phyloP scores from a whole-genome alignment of 2,888 invertebrate species.

The Andricus curvator region DNA sequence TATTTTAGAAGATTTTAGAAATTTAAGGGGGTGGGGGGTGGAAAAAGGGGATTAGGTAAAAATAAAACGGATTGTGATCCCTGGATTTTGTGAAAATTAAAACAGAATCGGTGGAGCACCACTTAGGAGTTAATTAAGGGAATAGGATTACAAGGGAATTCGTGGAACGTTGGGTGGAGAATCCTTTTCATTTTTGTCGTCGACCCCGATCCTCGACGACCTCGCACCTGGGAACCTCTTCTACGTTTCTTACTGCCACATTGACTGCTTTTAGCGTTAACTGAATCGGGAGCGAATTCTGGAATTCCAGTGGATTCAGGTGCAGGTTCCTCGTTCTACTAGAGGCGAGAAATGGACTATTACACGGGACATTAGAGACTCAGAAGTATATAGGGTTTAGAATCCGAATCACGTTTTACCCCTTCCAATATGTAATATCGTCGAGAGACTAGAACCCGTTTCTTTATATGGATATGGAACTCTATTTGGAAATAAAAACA shows the following conservation, averaged over 20 bases:
- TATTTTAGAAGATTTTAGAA: too few species aligned
- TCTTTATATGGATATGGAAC: slow-evolving; percentile 37
- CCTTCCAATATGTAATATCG: slow-evolving; percentile 66
- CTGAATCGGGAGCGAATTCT: slow-evolving; percentile 51
- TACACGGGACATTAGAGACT: slow-evolving; percentile 63
- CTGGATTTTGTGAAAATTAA: neutral
- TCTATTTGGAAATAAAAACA: slow-evolving; percentile 49
- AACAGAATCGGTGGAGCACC: slow-evolving; percentile 40
- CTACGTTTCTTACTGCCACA: slow-evolving; percentile 35
- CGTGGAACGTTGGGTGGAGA: slow-evolving; percentile 45
- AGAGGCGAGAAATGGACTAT: slow-evolving; percentile 66
- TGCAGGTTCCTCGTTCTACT: slow-evolving; percentile 60
- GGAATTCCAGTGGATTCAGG: slow-evolving; percentile 57
- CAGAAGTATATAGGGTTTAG: slow-evolving; percentile 60
- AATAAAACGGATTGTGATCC: too few species aligned
- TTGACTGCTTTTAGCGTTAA: slow-evolving; percentile 47
- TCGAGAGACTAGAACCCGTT: slow-evolving; percentile 46
- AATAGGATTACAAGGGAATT: slow-evolving; percentile 46
- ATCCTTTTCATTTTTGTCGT: slow-evolving; percentile 53
- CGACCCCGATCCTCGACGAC: slow-evolving; percentile 44
- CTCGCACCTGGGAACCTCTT: slow-evolving; percentile 38
- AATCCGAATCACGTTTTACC: slow-evolving; percentile 67
- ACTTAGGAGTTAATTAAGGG: slow-evolving; percentile 52
- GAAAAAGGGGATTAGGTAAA: too few species aligned
- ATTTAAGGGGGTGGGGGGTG: too few species aligned